phyloP scores from a whole-genome alignment of 2,797 vertebrate species.

The Cephalopachus bancanus region DNA sequence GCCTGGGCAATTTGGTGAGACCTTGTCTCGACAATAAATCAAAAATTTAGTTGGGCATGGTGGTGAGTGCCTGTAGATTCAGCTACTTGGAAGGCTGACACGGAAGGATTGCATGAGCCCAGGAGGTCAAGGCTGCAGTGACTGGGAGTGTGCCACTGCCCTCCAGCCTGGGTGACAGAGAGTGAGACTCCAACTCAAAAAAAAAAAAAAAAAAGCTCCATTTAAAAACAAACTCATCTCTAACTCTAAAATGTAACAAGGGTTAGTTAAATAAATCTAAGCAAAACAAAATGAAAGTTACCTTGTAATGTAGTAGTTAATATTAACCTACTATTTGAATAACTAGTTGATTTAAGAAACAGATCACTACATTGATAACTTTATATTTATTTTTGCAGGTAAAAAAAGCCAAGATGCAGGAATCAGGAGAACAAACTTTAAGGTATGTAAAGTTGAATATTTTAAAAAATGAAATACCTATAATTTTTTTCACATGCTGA shows the following conservation, averaged over 20 bases:
- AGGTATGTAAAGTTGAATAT: constrained; percentile 88
- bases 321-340: background rate
- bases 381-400: constrained; percentile 89
- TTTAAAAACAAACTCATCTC: constrained; percentile 1
- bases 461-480: constrained; percentile 30
- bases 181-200: too few species aligned
- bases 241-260: constrained; percentile 35
- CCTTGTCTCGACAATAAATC: background rate
- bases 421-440: constrained; percentile 90
- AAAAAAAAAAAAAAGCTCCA: background rate
- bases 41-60: background rate
- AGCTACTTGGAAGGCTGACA: too few species aligned
- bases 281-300: constrained; percentile 58
- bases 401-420: constrained; percentile 96
- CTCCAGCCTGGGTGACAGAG: too few species aligned
- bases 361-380: constrained; percentile 6
- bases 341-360: constrained; percentile 58
- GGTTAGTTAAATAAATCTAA: constrained; percentile 61
- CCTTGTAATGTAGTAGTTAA: background rate
- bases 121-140: too few species aligned
- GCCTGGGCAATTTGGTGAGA: too few species aligned
- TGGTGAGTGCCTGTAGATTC: too few species aligned
- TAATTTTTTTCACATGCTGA: background rate
- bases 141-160: too few species aligned
- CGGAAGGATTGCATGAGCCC: too few species aligned